A percentile compares a stretch with the other conserved stretches of the same genome.
These are phyloP conservation scores for Xerus inauris DNA, from an alignment of 2,113 vertebrate species.

Conservation along the genomic window DNA sequence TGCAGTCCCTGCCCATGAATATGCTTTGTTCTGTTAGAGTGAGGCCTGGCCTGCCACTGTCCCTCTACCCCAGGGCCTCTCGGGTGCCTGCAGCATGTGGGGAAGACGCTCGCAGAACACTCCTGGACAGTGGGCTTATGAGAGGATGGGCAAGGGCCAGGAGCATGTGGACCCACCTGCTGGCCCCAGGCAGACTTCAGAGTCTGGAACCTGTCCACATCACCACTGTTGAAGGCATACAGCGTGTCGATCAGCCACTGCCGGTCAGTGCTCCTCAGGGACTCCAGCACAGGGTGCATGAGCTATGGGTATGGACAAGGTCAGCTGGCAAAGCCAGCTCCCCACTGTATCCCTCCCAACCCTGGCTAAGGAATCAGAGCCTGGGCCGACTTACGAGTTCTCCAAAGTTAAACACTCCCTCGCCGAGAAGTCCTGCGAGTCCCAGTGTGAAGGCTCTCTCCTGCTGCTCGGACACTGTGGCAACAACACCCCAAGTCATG, in stretches of 20 bases:
- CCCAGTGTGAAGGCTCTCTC: slow-evolving; percentile 98
- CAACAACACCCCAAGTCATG: background rate
- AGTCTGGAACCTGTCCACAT: slow-evolving; percentile 96
- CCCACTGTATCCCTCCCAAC: background rate
- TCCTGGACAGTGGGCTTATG: background rate
- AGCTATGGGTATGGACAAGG: slow-evolving; percentile 86
- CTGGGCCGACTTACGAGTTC: slow-evolving; percentile 90
- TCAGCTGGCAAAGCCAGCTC: background rate
- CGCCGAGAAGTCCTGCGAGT: slow-evolving; percentile 95
- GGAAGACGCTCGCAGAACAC: background rate
- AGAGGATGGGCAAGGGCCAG: rapidly evolving
- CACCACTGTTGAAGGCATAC: slow-evolving; percentile 97
- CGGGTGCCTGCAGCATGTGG: background rate
- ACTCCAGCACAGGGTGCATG: slow-evolving; percentile 98
- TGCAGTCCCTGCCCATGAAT: background rate
- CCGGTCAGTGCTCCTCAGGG: slow-evolving; percentile 94
- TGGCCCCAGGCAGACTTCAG: slow-evolving; percentile 96
- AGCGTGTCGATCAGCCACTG: slow-evolving; percentile 99
- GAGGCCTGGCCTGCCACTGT: background rate
- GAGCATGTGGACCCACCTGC: slow-evolving; percentile 87
- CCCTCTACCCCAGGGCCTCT: background rate
- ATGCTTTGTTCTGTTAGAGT: background rate
- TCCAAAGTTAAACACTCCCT: slow-evolving; percentile 98
- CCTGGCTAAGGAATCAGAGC: background rate
- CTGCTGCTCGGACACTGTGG: slow-evolving; percentile 95